phyloP scores from a whole-genome alignment of 1,140 invertebrate species.

The Eurosta solidaginis region DNA sequence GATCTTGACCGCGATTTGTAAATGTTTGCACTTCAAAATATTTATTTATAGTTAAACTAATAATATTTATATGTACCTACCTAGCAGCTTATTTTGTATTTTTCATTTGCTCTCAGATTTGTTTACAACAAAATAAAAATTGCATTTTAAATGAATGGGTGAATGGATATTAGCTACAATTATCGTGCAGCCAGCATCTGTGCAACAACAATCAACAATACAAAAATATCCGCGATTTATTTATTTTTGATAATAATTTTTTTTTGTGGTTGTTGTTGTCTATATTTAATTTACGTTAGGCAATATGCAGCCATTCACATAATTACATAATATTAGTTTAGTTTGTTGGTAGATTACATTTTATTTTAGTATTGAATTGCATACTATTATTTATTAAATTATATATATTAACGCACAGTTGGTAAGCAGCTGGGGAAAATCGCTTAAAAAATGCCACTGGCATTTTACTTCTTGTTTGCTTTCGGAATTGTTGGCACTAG shows the following conservation, averaged over 20 bases:
- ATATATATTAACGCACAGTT: constrained; percentile 24
- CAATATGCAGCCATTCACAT: constrained; percentile 15
- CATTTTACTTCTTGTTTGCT: not conserved
- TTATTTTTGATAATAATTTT: not conserved
- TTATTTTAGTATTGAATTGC: not conserved
- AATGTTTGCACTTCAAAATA: constrained; percentile 16
- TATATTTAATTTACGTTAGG: not conserved
- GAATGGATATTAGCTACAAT: not conserved
- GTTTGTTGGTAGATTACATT: not conserved
- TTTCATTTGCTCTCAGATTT: no score
- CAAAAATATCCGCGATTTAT: not conserved
- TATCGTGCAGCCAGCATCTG: not conserved
- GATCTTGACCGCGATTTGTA: constrained; percentile 14
- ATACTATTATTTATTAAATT: not conserved
- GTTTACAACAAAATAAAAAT: constrained; percentile 1
- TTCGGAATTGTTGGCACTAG: not conserved
- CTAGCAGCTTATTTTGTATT: no score
- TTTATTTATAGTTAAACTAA: no score
- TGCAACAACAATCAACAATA: not conserved
- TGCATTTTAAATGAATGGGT: constrained; percentile 2
- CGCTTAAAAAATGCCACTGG: not conserved
- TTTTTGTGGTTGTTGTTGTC: not conserved
- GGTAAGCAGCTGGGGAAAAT: constrained; percentile 26
- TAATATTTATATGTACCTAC: no score
- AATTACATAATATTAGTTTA: constrained; percentile 24